Percentiles rank a stretch among this genome's conserved stretches.
These are phyloP conservation scores for Sebastes elongatus DNA, from an alignment of 2,797 vertebrate species.

Conservation along the genomic window DNA sequence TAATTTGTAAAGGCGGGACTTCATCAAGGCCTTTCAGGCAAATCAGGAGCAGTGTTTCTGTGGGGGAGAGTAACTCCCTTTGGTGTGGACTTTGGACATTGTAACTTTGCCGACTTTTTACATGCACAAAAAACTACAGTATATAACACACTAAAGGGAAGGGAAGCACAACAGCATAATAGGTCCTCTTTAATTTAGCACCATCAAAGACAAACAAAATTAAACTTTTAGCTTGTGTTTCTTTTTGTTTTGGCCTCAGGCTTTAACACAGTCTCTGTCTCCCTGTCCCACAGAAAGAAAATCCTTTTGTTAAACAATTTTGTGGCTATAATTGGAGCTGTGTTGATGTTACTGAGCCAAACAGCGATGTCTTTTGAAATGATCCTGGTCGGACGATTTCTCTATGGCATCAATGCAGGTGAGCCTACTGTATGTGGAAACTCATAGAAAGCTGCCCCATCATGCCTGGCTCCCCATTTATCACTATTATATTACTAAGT, in stretches of 20 bases:
- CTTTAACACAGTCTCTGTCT: constrained; percentile 6
- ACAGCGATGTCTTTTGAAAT: constrained; percentile 81
- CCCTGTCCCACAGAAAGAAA: constrained; percentile 66
- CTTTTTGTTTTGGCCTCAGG: background rate
- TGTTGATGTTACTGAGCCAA: constrained; percentile 78
- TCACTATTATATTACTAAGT: background rate
- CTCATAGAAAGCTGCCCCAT: background rate
- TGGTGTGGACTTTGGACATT: no score
- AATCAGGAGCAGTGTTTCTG: no score
- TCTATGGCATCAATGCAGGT: constrained; percentile 79
- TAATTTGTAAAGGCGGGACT: no score
- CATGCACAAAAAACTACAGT: no score
- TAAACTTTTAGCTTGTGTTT: background rate
- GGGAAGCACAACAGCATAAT: no score
- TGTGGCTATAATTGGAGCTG: constrained; percentile 67
- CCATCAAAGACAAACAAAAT: background rate
- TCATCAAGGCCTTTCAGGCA: no score
- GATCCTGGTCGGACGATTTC: constrained; percentile 79
- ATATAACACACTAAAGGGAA: no score
- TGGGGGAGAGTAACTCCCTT: no score
- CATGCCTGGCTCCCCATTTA: background rate
- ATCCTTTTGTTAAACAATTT: constrained; percentile 78
- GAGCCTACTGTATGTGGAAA: background rate
- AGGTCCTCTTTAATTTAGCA: no score
- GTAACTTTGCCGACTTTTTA: no score